phyloP scores from a whole-genome alignment of 2,113 vertebrate species.

The Pachyramphus minor region DNA sequence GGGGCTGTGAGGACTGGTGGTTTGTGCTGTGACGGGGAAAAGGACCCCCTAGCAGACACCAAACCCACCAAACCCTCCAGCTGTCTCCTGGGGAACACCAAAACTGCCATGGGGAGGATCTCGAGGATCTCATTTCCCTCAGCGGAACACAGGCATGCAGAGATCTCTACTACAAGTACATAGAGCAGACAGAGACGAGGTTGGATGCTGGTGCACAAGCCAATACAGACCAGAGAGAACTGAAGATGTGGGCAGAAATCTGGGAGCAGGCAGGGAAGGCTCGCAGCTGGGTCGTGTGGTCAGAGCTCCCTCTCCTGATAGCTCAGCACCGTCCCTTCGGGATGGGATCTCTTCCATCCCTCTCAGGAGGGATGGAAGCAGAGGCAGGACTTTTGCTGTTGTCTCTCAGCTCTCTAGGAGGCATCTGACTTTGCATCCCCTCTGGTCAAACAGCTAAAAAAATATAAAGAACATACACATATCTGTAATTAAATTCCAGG shows the following conservation, averaged over 20 bases:
- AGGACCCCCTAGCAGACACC: not conserved
- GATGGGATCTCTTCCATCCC: not conserved
- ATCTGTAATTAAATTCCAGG: not conserved
- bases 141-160: accelerated
- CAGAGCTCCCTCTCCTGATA: constrained; percentile 52
- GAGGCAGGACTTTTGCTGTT: not conserved
- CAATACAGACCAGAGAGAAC: no score
- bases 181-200: not conserved
- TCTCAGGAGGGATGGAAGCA: not conserved
- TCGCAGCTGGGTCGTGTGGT: not conserved
- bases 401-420: not conserved
- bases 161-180: not conserved
- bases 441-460: not conserved
- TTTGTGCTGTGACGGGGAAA: not conserved
- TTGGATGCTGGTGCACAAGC: not conserved
- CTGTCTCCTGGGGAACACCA: not conserved
- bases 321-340: accelerated
- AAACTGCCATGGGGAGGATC: accelerated
- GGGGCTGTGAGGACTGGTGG: accelerated
- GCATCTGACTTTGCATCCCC: not conserved
- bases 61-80: not conserved
- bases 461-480: not conserved
- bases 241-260: not conserved
- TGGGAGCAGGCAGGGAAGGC: not conserved
- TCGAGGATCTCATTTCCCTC: not conserved